Conservation (phyloP, 2,797 vertebrate genomes). For the Micrastur ruficollis region DNA sequence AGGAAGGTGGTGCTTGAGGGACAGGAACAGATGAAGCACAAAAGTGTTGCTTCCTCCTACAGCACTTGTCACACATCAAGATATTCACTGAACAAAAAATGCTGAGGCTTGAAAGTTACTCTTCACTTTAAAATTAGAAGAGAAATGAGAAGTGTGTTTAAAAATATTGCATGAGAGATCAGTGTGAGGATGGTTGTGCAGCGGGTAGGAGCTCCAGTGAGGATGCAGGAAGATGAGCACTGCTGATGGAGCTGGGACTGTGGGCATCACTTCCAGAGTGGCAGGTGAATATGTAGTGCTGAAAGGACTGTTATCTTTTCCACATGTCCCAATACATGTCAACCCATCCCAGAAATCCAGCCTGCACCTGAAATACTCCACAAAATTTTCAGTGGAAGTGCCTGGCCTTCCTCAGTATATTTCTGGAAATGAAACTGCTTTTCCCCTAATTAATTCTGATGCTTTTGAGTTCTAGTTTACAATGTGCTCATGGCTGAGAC, state of each 20-base stretch:
- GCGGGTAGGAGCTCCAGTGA: not conserved
- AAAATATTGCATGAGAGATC: not conserved
- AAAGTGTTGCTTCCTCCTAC: not conserved
- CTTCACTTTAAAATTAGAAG: not conserved
- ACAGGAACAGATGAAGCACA: constrained; percentile 1
- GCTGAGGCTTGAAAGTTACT: not conserved
- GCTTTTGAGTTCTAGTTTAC: not conserved
- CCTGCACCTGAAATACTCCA: not conserved
- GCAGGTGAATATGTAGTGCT: not conserved
- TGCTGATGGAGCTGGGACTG: not conserved
- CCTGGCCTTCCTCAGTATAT: not conserved
- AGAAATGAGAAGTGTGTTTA: not conserved
- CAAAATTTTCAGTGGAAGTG: not conserved
- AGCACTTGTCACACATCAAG: constrained; percentile 16
- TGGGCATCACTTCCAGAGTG: not conserved
- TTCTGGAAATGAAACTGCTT: not conserved
- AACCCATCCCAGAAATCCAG: not conserved
- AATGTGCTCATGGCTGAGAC: not conserved
- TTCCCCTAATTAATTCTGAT: not conserved
- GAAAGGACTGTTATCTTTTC: not conserved
- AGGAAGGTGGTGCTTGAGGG: not conserved
- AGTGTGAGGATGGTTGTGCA: not conserved
- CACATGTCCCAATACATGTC: rapidly evolving
- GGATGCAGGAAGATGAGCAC: not conserved
- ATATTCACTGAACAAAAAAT: not conserved